Evolutionary conservation across 2,113 vertebrate species (phyloP).

Genomic region (human): DNA sequence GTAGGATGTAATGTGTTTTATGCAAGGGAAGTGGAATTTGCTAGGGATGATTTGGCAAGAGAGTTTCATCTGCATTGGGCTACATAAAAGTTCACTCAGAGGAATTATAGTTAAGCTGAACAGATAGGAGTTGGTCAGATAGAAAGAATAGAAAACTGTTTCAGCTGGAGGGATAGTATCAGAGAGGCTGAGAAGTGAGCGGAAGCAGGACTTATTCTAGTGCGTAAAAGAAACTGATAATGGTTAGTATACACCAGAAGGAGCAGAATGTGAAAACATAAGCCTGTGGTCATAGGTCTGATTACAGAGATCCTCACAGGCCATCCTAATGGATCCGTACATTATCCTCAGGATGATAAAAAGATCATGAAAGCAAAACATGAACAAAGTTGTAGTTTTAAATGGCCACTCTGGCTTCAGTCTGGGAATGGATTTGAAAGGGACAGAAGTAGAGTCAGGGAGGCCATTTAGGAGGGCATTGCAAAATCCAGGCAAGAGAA

Average conservation of each 20-base stretch:
- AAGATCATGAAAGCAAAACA: not conserved
- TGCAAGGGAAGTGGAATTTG: not conserved
- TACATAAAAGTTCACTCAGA: not conserved
- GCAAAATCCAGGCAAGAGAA: not conserved
- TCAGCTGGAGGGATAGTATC: not conserved
- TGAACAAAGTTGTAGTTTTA: not conserved
- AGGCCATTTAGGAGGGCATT: not conserved
- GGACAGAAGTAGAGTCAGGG: not conserved
- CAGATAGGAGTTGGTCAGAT: not conserved
- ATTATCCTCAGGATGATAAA: not conserved
- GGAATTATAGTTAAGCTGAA: not conserved
- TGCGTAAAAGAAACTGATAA: not conserved
- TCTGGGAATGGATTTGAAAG: not conserved
- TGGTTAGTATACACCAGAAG: accelerated
- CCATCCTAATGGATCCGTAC: not conserved
- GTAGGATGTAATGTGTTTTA: not conserved
- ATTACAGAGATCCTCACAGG: not conserved
- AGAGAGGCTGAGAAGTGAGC: not conserved
- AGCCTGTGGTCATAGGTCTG: not conserved
- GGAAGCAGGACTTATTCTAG: not conserved
- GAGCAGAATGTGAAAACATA: not conserved
- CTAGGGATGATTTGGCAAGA: not conserved
- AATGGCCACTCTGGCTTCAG: not conserved
- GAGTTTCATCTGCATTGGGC: not conserved
- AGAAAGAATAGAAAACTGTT: not conserved